Evolutionary conservation across 92 coral and sea anemone species (phyloP), one percentile per base, ranked within the genome.

Genomic region (Bergia sp.): DNA sequence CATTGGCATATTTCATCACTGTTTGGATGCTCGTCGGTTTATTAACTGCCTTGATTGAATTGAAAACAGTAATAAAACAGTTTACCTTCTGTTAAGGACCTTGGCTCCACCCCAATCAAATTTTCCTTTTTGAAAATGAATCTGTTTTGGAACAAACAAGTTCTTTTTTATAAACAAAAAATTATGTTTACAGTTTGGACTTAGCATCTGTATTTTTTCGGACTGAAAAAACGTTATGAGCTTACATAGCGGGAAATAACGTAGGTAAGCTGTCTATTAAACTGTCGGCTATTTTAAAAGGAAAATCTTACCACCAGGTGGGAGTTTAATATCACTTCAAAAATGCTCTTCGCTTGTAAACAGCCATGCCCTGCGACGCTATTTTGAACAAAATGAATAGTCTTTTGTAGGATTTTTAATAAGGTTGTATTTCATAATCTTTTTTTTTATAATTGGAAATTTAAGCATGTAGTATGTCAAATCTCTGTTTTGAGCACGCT

Each of bases 221-320:
- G n/a, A n/a, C 65, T 79, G 42, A 49, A 41, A 7, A 39, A 71
- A 16, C 39, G 37, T 47, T 71, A 40, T 18, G 75, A 41, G 69
- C 74, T n/a, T 64, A 18, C 74, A 38, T 64, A 78, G 82, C 82
- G 82, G 53, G 86, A 41, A 80, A 64, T 65, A 40, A 23, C 76
- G 36, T 11, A 39, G 36, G 55, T 82, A 29, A 39, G 9, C 75
- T 82, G 75, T 82, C 86, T 40, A 61, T 64, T 82, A 82, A 82
- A 57, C 49, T 64, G 86, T 78, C 86, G 86, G 86, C 86, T 82
- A 64, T 82, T 64, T 65, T 78, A 78, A 78, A 82, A 64, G 85
- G 86, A 65, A 64, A 82, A 23, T 82, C n/a, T 64, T 65, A 82
- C 86, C 86, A 82, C 86, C 86, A 82, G 71, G 86, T 82, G 86